These are phyloP conservation scores for Chrysomela aeneicollis DNA, from an alignment of 2,888 invertebrate genomes.

Conservation along the genomic window DNA sequence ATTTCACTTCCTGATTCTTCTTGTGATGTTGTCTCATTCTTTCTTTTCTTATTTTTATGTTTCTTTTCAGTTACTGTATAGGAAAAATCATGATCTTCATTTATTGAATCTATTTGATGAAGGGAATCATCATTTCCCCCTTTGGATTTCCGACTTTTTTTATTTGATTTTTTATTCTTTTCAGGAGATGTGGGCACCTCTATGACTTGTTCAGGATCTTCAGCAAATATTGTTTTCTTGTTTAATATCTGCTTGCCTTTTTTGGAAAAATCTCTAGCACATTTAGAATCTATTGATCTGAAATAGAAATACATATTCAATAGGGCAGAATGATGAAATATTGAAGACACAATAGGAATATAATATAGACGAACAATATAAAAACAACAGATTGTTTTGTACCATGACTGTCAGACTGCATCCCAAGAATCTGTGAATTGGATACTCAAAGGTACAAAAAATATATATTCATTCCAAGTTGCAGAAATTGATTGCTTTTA, in stretches of 20 bases:
- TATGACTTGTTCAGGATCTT: constrained; percentile 10
- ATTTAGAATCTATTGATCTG: constrained; percentile 11
- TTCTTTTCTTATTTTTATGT: neutral
- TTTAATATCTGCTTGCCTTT: constrained; percentile 15
- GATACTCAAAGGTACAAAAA: no score
- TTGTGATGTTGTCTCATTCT: neutral
- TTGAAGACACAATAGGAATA: no score
- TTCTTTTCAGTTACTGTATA: neutral
- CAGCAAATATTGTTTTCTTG: constrained; percentile 25
- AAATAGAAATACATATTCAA: constrained; percentile 12
- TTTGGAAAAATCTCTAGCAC: neutral
- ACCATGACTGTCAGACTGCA: no score
- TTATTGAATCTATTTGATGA: neutral
- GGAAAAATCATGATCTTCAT: neutral
- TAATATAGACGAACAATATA: no score
- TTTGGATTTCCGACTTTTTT: constrained; percentile 3
- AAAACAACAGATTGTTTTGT: no score
- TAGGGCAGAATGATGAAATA: no score
- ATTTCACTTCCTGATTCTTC: neutral
- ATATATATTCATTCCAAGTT: no score
- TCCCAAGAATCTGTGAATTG: no score
- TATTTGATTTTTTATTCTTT: constrained; percentile 22
- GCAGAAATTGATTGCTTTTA: no score
- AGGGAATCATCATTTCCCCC: neutral
- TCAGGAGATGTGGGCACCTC: constrained; percentile 3